These are phyloP conservation scores for Cylindroiulus punctatus DNA, from an alignment of 2,888 invertebrate genomes.

Conservation along the genomic window DNA sequence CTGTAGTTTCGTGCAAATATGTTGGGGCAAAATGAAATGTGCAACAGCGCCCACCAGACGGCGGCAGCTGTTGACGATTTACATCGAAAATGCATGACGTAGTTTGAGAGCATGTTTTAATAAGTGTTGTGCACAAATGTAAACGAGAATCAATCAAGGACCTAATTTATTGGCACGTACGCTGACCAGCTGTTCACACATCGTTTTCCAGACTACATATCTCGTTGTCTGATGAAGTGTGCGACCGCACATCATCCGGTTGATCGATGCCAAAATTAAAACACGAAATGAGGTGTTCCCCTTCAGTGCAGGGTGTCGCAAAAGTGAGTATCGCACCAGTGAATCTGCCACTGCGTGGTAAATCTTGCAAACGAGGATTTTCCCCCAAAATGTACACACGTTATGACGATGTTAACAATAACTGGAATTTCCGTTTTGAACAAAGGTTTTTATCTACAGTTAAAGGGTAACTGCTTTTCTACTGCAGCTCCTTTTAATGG, in stretches of 20 bases:
- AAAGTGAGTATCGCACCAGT: not conserved
- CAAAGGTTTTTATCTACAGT: too few species aligned
- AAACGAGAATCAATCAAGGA: not conserved
- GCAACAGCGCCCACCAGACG: not conserved
- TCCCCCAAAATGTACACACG: too few species aligned
- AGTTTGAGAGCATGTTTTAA: not conserved
- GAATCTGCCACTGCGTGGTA: too few species aligned
- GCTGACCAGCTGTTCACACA: conserved; percentile 33
- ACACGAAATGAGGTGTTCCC: not conserved
- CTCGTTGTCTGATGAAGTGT: not conserved
- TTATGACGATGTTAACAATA: too few species aligned
- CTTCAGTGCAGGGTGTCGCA: not conserved
- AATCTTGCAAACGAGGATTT: too few species aligned
- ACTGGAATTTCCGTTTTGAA: too few species aligned
- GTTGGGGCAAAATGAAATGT: too few species aligned
- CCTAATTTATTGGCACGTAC: not conserved
- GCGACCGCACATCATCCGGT: not conserved
- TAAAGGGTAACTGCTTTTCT: too few species aligned
- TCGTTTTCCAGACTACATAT: not conserved
- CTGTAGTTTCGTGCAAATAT: too few species aligned
- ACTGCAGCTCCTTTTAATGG: too few species aligned
- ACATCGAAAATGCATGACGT: not conserved
- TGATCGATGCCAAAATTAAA: not conserved
- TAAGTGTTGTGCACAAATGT: not conserved
- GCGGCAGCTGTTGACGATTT: not conserved